phyloP scores from a whole-genome alignment of 2,888 invertebrate genomes.

The Dryobotodes eremita region DNA sequence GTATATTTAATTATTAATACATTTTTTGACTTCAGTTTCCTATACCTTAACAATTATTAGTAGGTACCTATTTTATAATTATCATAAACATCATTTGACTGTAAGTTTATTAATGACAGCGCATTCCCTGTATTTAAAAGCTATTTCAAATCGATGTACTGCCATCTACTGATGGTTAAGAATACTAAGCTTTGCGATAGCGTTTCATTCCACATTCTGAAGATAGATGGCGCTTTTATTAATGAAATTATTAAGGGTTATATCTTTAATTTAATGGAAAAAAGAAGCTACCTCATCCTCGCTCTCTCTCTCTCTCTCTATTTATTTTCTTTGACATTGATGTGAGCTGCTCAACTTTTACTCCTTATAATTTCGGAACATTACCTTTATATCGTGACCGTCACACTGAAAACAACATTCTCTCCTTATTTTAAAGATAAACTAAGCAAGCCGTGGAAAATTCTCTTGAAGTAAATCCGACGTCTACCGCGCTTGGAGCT shows the following conservation, averaged over 20 bases:
- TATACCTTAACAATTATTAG: background rate
- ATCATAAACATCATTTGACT: background rate
- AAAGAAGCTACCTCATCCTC: background rate
- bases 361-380: background rate
- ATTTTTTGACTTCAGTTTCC: background rate
- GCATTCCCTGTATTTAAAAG: background rate
- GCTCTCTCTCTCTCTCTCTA: background rate
- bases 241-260: background rate
- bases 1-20: background rate
- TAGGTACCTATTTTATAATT: background rate
- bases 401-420: background rate
- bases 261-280: background rate
- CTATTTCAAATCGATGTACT: background rate
- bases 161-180: background rate
- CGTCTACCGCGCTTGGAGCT: background rate
- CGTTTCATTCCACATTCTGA: background rate
- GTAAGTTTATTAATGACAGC: background rate
- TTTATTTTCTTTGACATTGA: background rate
- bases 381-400: background rate
- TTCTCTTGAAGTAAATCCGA: background rate
- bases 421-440: background rate
- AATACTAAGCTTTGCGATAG: background rate
- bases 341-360: background rate
- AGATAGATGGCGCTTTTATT: conserved; percentile 35
- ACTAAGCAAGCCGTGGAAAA: background rate